Evolutionary conservation across 2,113 vertebrate genomes (phyloP).

Genomic region (Condylura cristata): DNA sequence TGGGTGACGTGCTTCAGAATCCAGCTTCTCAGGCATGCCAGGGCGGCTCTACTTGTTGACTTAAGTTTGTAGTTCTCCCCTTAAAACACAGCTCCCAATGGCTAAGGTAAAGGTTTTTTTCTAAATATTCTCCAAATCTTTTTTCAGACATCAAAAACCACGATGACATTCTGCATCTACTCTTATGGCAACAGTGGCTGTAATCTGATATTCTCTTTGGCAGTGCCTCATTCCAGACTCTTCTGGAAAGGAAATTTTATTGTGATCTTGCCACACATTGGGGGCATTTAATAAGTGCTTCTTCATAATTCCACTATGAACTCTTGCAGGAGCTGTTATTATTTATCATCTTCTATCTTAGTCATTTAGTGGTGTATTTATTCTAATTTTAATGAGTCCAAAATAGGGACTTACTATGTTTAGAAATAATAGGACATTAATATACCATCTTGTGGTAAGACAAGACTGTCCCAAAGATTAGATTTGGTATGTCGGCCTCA

Average conservation of each 20-base stretch:
- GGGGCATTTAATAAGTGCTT: background rate
- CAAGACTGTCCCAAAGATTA: background rate
- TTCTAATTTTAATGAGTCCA: background rate
- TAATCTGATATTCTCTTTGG: background rate
- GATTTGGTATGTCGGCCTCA: background rate
- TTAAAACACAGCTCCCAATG: background rate
- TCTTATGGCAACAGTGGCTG: background rate
- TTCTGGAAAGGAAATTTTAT: background rate
- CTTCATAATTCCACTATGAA: background rate
- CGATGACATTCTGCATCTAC: background rate
- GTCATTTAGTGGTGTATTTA: background rate
- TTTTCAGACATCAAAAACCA: background rate
- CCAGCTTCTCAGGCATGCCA: background rate
- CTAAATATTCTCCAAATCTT: background rate
- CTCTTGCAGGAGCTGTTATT: background rate
- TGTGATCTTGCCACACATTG: background rate
- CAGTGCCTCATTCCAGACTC: background rate
- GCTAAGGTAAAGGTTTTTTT: background rate
- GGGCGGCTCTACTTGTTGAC: background rate
- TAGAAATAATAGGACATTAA: background rate
- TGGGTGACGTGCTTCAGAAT: background rate
- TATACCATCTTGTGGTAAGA: background rate
- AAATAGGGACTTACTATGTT: background rate
- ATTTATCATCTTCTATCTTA: background rate
- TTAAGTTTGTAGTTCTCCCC: background rate